Percentiles rank a stretch among this genome's conserved stretches.
Conservation (phyloP, 1,140 invertebrate species). For the Venturia canescens region DNA sequence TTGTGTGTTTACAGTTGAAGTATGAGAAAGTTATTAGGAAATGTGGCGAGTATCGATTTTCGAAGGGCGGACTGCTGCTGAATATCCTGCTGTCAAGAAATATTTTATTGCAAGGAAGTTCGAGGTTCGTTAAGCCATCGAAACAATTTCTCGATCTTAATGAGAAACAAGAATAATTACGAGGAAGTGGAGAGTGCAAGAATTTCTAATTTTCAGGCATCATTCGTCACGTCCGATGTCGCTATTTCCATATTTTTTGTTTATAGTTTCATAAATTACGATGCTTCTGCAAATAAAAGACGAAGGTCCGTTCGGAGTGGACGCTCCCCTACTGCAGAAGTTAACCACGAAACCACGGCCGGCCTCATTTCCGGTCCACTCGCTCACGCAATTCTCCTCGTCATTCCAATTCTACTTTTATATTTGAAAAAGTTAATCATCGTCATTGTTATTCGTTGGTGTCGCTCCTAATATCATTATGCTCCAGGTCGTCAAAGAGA, state of each 20-base stretch:
- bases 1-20: too few relatives aligned
- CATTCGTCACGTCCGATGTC: too few relatives aligned
- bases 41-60: too few relatives aligned
- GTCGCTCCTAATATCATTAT: background rate
- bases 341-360: background rate
- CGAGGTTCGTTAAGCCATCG: too few relatives aligned
- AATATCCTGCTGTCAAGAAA: too few relatives aligned
- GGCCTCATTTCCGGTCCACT: conserved; percentile 5
- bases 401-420: background rate
- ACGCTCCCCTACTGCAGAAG: background rate
- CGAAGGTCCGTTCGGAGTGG: background rate
- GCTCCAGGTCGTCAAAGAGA: background rate
- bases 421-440: background rate
- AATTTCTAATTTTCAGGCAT: too few relatives aligned
- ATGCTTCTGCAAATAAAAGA: background rate
- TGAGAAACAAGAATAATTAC: too few relatives aligned
- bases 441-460: background rate
- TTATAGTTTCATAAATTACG: background rate
- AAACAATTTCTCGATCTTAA: too few relatives aligned
- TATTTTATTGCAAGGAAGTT: too few relatives aligned
- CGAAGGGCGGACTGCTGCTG: too few relatives aligned
- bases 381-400: background rate
- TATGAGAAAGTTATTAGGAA: too few relatives aligned
- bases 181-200: too few relatives aligned
- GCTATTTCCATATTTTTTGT: background rate